Evolutionary conservation across 2,113 vertebrate genomes (phyloP).

Genomic region (Zosterops hypoxanthus): DNA sequence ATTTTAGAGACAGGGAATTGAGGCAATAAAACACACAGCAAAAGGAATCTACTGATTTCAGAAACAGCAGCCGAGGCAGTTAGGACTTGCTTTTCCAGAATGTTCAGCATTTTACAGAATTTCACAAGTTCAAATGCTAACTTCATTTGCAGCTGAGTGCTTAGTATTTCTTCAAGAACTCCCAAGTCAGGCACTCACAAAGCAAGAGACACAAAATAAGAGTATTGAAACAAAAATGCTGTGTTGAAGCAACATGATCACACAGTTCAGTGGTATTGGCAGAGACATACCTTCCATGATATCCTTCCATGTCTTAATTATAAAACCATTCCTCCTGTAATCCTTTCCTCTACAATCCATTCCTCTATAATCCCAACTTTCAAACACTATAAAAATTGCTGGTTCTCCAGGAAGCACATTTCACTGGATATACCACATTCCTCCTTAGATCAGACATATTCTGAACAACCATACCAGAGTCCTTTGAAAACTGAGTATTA

Average conservation of each 20-base stretch:
- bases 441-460: not conserved
- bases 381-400: not conserved
- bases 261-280: not conserved
- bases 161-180: not conserved
- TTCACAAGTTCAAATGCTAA: not conserved
- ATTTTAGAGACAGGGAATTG: not conserved
- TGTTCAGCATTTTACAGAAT: not conserved
- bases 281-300: not conserved
- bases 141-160: not conserved
- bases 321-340: not conserved
- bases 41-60: not conserved
- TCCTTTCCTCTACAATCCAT: not conserved
- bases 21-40: not conserved
- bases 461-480: not conserved
- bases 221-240: not conserved
- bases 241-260: not conserved
- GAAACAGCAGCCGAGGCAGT: not conserved
- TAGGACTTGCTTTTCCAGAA: not conserved
- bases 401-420: not conserved
- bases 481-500: not conserved
- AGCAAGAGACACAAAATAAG: not conserved
- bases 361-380: not conserved
- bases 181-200: not conserved
- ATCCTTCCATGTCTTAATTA: not conserved
- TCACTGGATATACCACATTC: not conserved